Evolutionary conservation across 2,113 vertebrate species (phyloP), one percentile per base, ranked within the genome.

Genomic region (Chiloscyllium plagiosum): DNA sequence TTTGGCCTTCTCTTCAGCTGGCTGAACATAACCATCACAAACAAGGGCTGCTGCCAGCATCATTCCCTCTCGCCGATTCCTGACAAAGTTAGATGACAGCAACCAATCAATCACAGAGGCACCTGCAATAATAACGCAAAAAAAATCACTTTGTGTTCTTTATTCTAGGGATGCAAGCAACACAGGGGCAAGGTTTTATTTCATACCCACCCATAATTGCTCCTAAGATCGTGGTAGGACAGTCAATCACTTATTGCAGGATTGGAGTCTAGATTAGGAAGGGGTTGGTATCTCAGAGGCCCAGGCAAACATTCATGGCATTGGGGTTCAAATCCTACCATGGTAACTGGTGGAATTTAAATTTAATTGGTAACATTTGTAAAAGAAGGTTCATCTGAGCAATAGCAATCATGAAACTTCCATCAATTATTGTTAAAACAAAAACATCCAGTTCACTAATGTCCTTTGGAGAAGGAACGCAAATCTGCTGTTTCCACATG

Each of bases 1-100:
- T 96, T 99, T 99, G 56, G 99, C 98, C 0, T 97, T 85, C 1
- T 99, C 99, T 2, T 98, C 98, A 0, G 99, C 98, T 8, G 99
- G 98, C 96, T 98, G 99, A 0, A 99, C 97, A 96, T 98, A 99
- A 1, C 99, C 99, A 96, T 99, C 99, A 3, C 96, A 99, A 96
- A 99, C 96, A 80, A 99, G 98, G 0, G 98, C 98, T 0, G 98
- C 98, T 20, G 98, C 97, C 66, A 99, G 96, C 98, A 99, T 97
- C 42, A 99, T 96, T 6, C 98, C 99, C 96, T 99, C 99, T 0
- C 97, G 96, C 83, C 98, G 98, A 96, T 99, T 99, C 96, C 98
- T 98, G 6, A 98, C 96, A 0, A 97, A 98, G 29, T 97, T 97
- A 95, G 97, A 98, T 5, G 98, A 98, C 96, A 99, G 96, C 96